phyloP scores from a whole-genome alignment of 92 coral and sea anemone genomes.

The Porites rus region DNA sequence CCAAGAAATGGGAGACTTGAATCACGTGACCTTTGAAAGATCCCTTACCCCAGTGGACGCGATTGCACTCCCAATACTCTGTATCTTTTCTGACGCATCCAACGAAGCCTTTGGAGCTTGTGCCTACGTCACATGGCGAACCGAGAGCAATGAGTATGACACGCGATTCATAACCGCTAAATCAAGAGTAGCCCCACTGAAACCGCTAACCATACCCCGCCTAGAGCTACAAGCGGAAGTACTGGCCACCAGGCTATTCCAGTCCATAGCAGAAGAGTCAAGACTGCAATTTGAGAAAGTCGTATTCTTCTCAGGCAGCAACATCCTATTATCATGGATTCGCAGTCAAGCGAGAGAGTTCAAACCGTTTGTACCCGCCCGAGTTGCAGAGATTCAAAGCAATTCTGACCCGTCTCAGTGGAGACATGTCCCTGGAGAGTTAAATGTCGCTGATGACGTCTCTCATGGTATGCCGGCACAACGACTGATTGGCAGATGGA shows the following conservation, averaged over 20 bases:
- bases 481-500: slow-evolving; percentile 48
- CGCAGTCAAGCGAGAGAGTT: slow-evolving; percentile 54
- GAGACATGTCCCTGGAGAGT: slow-evolving; percentile 61
- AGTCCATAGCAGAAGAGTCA: slow-evolving; percentile 58
- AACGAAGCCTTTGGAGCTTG: slow-evolving; percentile 62
- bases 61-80: slow-evolving; percentile 46
- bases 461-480: slow-evolving; percentile 51
- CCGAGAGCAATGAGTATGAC: background rate
- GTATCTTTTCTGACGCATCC: slow-evolving; percentile 71
- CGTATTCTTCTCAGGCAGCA: slow-evolving; percentile 61
- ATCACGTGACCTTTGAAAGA: slow-evolving; percentile 61
- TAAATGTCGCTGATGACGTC: slow-evolving; percentile 58
- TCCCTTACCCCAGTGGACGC: slow-evolving; percentile 28
- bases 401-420: slow-evolving; percentile 56
- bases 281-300: slow-evolving; percentile 53
- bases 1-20: slow-evolving; percentile 66
- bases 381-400: slow-evolving; percentile 48
- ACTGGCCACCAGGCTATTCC: slow-evolving; percentile 37
- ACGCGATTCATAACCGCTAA: slow-evolving; percentile 45
- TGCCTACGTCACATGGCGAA: slow-evolving; percentile 50
- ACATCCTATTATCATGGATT: slow-evolving; percentile 56
- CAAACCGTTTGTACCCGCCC: slow-evolving; percentile 62
- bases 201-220: slow-evolving; percentile 33
- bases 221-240: slow-evolving; percentile 54
- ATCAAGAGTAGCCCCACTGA: slow-evolving; percentile 57